Evolutionary conservation across 2,113 vertebrate genomes (phyloP), one percentile per base, ranked within the genome.

Genomic region (Falco punctatus): DNA sequence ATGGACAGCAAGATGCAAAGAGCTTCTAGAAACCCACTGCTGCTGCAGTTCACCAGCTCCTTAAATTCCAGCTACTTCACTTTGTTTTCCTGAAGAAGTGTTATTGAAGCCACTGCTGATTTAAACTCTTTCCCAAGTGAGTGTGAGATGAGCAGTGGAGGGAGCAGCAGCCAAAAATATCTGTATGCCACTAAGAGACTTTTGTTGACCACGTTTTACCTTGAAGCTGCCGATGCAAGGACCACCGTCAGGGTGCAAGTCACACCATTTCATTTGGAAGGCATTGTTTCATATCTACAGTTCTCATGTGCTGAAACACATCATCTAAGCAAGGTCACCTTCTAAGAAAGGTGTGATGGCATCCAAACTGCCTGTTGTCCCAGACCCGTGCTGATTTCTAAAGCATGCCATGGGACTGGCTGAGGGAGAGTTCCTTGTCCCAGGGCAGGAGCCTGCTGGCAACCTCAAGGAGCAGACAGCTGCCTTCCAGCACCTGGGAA

Each of bases 291-390:
- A 10, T 13, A n/a, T 15, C 3, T 8, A 26, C 1, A 12, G 44
- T 15, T 11, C 27, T 58, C 3, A 19, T 6, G 17, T 13, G 22
- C 57, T 48, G 71, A 82, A 82, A 71, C 0, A 0, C 15, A 13
- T 40, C n/a, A n/a, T 54, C 38, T 54, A 52, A 85, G 23, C 66
- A 86, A 86, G 38, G 12, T 64, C 49, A 15, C 38, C 28, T 64
- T 26, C 38, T 44, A 35, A 58, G 33, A 78, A 62, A 49, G 49
- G 9, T 35, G 35, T 49, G 35, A 48, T 0, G 2, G 15, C 35
- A 49, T 65, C 72, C 58, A 61, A 55, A 61, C 20, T 57, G 40
- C 22, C 48, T 86, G 38, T n/a, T 69, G 44, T 44, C 21, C 17
- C 49, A 65, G 27, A 52, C 3, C 48, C 1, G 0, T 27, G 48